Evolutionary conservation across 2,797 vertebrate genomes (phyloP).

Genomic region (Telmatherina bonti): DNA sequence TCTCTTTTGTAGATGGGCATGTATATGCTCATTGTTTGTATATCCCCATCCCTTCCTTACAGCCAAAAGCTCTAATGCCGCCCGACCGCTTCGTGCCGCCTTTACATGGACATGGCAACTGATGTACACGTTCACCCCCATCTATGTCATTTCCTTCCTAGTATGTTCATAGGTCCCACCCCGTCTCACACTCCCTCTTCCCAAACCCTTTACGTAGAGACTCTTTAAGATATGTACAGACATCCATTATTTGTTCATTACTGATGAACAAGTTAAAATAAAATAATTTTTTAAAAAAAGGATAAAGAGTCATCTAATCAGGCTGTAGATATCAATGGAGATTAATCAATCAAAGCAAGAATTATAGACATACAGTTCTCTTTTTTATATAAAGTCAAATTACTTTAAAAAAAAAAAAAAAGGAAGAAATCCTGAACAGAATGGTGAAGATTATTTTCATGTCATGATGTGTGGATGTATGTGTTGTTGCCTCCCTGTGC

Average conservation of each 20-base stretch:
- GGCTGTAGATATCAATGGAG: conserved; percentile 85
- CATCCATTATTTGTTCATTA: conserved; percentile 88
- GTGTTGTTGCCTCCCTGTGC: conserved; percentile 97
- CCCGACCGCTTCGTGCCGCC: conserved; percentile 99
- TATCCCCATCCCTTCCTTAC: conserved; percentile 99
- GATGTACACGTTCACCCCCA: conserved; percentile 95
- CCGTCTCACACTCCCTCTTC: conserved; percentile 76
- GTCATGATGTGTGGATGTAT: conserved; percentile 99
- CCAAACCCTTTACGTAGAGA: conserved; percentile 85
- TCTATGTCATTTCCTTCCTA: conserved; percentile 98
- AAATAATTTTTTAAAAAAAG: conserved; percentile 16
- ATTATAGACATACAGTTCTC: conserved; percentile 82
- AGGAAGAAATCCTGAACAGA: conserved; percentile 78
- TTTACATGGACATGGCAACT: conserved; percentile 99
- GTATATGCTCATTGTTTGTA: conserved; percentile 99
- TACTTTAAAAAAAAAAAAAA: conserved; percentile 69
- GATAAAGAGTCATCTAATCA: conserved; percentile 62
- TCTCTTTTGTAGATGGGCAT: conserved; percentile 97
- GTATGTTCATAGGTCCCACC: conserved; percentile 93
- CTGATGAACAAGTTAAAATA: conserved; percentile 67
- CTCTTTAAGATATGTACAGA: conserved; percentile 91
- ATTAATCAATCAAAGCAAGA: conserved; percentile 74
- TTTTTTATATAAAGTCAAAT: conserved; percentile 74
- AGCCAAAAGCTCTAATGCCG: conserved; percentile 99
- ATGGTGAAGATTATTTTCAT: conserved; percentile 96